Conservation (phyloP, 1,140 invertebrate species). For the Diorhabda sublineata region DNA sequence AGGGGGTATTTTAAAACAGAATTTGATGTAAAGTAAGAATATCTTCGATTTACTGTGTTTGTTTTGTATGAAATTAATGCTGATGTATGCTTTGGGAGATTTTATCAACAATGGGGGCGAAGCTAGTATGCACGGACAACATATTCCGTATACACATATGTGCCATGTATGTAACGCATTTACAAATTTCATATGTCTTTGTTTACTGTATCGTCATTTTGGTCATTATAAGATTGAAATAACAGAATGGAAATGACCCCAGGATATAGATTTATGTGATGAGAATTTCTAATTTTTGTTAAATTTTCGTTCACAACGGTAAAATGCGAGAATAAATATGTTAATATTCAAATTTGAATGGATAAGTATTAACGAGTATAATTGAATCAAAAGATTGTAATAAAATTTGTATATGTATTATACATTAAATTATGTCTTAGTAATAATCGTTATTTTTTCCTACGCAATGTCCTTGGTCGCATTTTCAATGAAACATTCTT, state of each 20-base stretch:
- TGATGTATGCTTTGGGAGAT: not conserved
- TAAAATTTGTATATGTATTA: too few species aligned
- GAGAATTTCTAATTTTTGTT: too few species aligned
- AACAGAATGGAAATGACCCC: not conserved
- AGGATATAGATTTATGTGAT: too few species aligned
- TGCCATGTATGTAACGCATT: not conserved
- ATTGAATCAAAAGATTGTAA: too few species aligned
- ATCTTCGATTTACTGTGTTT: slow-evolving; percentile 20
- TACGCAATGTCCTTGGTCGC: too few species aligned
- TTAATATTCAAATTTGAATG: too few species aligned
- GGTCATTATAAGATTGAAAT: not conserved
- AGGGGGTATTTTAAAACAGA: slow-evolving; percentile 10
- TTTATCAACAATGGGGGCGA: slow-evolving; percentile 14
- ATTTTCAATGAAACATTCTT: too few species aligned
- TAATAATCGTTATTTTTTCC: too few species aligned
- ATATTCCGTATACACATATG: not conserved
- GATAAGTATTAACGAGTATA: too few species aligned
- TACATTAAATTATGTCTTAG: too few species aligned
- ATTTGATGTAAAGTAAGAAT: slow-evolving; percentile 17
- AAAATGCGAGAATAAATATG: too few species aligned
- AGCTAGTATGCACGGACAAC: not conserved
- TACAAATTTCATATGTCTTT: not conserved
- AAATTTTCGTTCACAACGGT: too few species aligned
- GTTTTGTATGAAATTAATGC: slow-evolving; percentile 18
- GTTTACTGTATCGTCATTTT: not conserved